phyloP scores from a whole-genome alignment of 2,113 vertebrate genomes.

The Tiliqua scincoides region DNA sequence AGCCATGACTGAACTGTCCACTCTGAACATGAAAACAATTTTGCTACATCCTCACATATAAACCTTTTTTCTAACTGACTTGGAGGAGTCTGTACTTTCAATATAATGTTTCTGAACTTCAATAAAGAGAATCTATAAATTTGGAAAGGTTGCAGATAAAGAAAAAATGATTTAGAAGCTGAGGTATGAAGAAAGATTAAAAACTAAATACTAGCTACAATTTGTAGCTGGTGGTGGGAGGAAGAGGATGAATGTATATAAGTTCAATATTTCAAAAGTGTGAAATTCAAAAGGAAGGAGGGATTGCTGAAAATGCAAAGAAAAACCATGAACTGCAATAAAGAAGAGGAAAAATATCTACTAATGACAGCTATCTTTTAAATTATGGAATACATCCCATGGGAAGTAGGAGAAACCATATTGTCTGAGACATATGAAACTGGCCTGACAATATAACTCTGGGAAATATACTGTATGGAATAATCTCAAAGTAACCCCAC shows the following conservation, averaged over 20 bases:
- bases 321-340: slow-evolving; percentile 31
- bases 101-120: not conserved
- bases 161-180: not conserved
- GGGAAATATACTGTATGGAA: slow-evolving; percentile 1
- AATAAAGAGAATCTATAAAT: not conserved
- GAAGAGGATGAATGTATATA: slow-evolving; percentile 29
- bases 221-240: not conserved
- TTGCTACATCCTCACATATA: not conserved
- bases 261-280: not conserved
- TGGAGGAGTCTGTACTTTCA: not conserved
- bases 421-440: slow-evolving; percentile 19
- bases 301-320: not conserved
- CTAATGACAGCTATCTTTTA: slow-evolving; percentile 7
- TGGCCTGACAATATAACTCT: not conserved
- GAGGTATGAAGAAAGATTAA: slow-evolving; percentile 1
- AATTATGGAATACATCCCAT: slow-evolving; percentile 16
- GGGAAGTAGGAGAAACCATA: slow-evolving; percentile 38
- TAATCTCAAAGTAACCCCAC: slow-evolving; percentile 3
- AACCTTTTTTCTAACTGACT: not conserved
- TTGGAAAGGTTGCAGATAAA: not conserved
- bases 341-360: slow-evolving; percentile 17
- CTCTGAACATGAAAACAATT: not conserved
- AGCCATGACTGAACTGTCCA: not conserved
- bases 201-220: slow-evolving; percentile 19
- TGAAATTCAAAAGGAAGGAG: slow-evolving; percentile 40